Conservation (phyloP, 2,797 vertebrate species). For the Kryptopterus vitreolus region DNA sequence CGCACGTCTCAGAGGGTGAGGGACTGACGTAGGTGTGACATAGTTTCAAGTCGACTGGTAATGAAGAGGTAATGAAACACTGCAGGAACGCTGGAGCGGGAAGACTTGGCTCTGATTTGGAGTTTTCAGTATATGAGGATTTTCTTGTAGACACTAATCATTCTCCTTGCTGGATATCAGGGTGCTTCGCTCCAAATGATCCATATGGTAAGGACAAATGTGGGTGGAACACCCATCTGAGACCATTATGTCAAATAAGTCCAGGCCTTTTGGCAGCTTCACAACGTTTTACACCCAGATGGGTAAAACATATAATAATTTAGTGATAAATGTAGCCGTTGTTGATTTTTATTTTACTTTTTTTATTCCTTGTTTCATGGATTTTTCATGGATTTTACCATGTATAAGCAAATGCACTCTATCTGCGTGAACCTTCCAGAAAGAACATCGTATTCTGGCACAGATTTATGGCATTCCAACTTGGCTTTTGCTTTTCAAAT, state of each 20-base stretch:
- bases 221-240: neutral
- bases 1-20: neutral
- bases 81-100: neutral
- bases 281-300: neutral
- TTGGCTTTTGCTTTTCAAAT: no score
- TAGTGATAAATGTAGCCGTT: no score
- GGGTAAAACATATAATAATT: no score
- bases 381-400: no score
- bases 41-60: neutral
- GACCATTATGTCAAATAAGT: neutral
- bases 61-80: slow-evolving; percentile 23
- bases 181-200: neutral
- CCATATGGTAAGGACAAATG: neutral
- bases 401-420: no score
- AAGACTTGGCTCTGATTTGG: neutral
- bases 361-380: no score
- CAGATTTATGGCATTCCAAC: no score
- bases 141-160: neutral
- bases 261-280: neutral
- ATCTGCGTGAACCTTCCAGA: neutral
- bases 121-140: no score
- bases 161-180: slow-evolving; percentile 30
- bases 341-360: neutral
- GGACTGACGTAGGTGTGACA: slow-evolving; percentile 19
- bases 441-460: no score